Conservation (phyloP, 2,113 vertebrate genomes). For the Leucopsar rothschildi region DNA sequence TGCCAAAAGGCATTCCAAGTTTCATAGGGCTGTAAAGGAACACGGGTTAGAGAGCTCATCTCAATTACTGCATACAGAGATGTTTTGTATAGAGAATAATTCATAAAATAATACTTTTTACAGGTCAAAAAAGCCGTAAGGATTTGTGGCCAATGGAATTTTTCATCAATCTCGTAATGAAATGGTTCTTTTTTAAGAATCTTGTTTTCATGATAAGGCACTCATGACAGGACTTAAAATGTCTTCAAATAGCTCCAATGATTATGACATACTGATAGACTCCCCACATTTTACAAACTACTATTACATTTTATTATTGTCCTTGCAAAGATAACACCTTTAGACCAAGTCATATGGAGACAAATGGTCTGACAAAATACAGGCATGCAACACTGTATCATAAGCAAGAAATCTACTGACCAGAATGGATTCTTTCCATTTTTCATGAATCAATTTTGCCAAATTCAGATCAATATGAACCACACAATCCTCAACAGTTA, state of each 20-base stretch:
- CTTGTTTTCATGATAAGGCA: not conserved
- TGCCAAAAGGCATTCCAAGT: not conserved
- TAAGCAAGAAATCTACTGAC: slow-evolving; percentile 72
- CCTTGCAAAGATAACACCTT: not conserved
- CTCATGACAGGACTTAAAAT: not conserved
- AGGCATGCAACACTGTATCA: not conserved
- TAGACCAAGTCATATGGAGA: not conserved
- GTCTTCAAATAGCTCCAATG: not conserved
- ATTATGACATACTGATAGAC: not conserved
- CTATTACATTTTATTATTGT: not conserved
- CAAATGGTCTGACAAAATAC: not conserved
- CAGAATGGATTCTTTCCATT: slow-evolving; percentile 95
- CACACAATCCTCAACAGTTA: slow-evolving; percentile 86
- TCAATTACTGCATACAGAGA: not conserved
- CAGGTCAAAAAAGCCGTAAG: not conserved
- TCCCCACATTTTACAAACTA: not conserved
- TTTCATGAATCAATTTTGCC: slow-evolving; percentile 92
- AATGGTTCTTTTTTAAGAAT: not conserved
- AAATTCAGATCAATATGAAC: slow-evolving; percentile 93
- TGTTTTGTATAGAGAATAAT: not conserved
- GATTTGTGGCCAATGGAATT: not conserved
- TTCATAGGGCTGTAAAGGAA: not conserved
- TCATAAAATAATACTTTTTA: not conserved
- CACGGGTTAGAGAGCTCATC: not conserved
- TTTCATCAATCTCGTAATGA: not conserved